Conservation (phyloP, 2,797 vertebrate genomes). For the Sus cebifrons region DNA sequence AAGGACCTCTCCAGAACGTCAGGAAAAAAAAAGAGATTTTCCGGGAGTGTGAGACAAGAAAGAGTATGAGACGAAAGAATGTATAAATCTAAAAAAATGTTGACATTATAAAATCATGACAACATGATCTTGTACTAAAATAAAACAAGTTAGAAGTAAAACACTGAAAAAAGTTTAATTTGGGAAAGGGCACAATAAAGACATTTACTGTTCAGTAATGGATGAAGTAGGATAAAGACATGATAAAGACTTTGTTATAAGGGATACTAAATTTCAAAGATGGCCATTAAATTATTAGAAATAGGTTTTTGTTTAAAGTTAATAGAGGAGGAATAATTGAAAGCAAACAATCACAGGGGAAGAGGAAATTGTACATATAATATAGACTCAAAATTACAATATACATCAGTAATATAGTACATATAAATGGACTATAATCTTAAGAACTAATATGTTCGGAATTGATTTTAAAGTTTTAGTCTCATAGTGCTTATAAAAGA, state of each 20-base stretch:
- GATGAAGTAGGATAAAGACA: neutral
- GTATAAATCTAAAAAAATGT: neutral
- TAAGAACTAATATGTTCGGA: slow-evolving; percentile 6
- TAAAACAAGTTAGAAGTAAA: neutral
- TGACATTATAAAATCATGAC: neutral
- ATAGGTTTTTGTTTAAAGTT: neutral
- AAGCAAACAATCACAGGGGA: neutral
- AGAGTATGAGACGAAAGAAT: neutral
- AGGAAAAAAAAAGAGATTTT: neutral
- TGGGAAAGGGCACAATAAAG: neutral
- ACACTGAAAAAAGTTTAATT: neutral
- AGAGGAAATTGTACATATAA: neutral
- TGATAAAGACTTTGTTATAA: neutral
- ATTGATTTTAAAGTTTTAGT: slow-evolving; percentile 15
- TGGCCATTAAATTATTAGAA: neutral
- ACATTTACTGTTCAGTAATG: neutral
- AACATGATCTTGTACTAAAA: neutral
- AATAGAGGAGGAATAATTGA: neutral
- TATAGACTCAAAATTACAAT: neutral
- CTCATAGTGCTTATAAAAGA: neutral
- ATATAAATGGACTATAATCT: neutral
- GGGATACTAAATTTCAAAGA: neutral
- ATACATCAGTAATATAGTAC: neutral
- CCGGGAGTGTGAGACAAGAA: neutral
- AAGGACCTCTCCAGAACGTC: neutral